Base-by-base conservation (phyloP, 1,140 invertebrate genomes). In the Bilobella aurantiaca region DNA sequence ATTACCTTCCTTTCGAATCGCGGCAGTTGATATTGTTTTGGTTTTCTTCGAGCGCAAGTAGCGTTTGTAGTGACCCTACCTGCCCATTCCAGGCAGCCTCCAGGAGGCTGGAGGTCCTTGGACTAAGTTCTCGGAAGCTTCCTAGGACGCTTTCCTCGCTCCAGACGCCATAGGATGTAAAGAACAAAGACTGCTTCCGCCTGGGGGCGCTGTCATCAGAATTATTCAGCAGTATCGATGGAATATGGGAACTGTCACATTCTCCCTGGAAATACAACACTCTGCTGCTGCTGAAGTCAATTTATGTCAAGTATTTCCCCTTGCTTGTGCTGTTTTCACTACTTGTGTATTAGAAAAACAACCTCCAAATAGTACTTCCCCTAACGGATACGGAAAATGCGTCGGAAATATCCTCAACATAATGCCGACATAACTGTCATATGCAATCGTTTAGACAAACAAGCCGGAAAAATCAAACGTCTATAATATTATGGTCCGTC, bases 21-120 rank as follows among this genome's bases (percentile, higher is more conserved):
- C 57, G 28, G 57, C 27, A 62, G 5, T 67, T 64, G 23, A 61
- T 57, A 49, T 65, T 49, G 1, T 62, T 29, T 1, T 67, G 16
- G 53, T 60, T 57, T 3, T 60, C 65, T 29, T 62, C 25, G 1
- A 57, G 27, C n/a, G 12, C n/a, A 0, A 65, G 49, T 23, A 67
- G 47, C 16, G 67, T 53, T 32, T 66, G 58, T 25, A 69, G 31
- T 25, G 14, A 3, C 3, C 49, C 14, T 0, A 64, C 47, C 16
- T 69, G 59, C 2, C 70, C 70, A 30, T 30, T 58, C 67, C 67
- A 69, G 23, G 70, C 67, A 2, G 67, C 70, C 46, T 72, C 70
- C 23, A 72, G 58, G n/a, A 72, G 37, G 8, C 53, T 47, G 1
- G 34, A 32, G 12, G 62, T 34, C 0, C 31, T 27, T 23, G 70